phyloP scores from a whole-genome alignment of 64 coral and sea anemone species.

The Trachythela sp. region DNA sequence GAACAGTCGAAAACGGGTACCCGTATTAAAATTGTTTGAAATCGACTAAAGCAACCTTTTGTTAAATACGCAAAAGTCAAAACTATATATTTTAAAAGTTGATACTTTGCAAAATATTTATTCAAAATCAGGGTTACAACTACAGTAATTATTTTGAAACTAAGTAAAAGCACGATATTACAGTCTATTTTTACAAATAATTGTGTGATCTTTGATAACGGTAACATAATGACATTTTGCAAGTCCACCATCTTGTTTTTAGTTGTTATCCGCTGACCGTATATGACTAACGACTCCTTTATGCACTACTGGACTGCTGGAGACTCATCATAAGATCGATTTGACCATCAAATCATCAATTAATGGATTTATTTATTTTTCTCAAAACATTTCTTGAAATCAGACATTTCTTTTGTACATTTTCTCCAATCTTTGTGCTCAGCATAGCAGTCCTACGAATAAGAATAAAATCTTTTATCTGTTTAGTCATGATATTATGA shows the following conservation, averaged over 20 bases:
- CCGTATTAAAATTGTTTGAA: not conserved
- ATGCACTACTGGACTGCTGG: not conserved
- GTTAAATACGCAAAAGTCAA: not conserved
- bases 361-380: not conserved
- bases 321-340: not conserved
- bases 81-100: too few relatives aligned
- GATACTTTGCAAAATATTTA: too few relatives aligned
- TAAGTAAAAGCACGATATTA: too few relatives aligned
- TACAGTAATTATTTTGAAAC: not conserved
- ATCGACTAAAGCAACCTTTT: not conserved
- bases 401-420: slow-evolving; percentile 17
- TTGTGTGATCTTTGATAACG: too few relatives aligned
- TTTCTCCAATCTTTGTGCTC: slow-evolving; percentile 35
- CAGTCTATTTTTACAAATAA: too few relatives aligned
- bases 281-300: not conserved
- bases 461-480: not conserved
- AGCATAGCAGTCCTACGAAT: slow-evolving; percentile 35
- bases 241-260: not conserved
- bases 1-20: not conserved
- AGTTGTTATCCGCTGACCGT: not conserved
- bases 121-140: not conserved
- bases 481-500: too few relatives aligned
- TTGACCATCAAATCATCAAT: not conserved
- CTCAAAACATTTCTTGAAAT: slow-evolving; percentile 14
- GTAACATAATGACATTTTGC: not conserved